A percentile compares a stretch with the other conserved stretches of the same genome.
Evolutionary conservation across 2,888 invertebrate genomes (phyloP).

Genomic region (Lasioglossum lativentre): DNA sequence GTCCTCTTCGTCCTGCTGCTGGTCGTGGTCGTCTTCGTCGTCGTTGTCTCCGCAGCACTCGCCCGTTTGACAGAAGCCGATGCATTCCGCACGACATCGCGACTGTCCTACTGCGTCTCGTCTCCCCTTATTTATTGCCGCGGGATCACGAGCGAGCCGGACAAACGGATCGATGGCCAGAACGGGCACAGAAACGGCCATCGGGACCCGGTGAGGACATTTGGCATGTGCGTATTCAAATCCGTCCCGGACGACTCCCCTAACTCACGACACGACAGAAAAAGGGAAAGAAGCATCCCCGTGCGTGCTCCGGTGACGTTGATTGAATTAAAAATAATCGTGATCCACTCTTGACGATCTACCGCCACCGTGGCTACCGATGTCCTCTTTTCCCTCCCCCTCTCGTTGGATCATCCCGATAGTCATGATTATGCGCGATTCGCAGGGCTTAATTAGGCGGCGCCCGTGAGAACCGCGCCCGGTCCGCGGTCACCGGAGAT

Average conservation of each 20-base stretch:
- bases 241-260: constrained; percentile 72
- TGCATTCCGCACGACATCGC: constrained; percentile 82
- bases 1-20: constrained; percentile 18
- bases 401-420: constrained; percentile 62
- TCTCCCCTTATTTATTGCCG: constrained; percentile 82
- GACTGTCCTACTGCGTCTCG: constrained; percentile 80
- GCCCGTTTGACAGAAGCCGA: constrained; percentile 82
- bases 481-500: constrained; percentile 24
- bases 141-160: constrained; percentile 75
- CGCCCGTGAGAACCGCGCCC: constrained; percentile 59
- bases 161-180: constrained; percentile 75
- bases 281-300: constrained; percentile 51
- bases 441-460: constrained; percentile 63
- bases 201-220: constrained; percentile 67
- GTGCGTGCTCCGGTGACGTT: constrained; percentile 69
- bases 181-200: constrained; percentile 58
- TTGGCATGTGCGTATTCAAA: constrained; percentile 83
- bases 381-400: neutral
- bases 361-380: constrained; percentile 32
- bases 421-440: constrained; percentile 67
- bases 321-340: constrained; percentile 80
- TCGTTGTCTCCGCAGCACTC: constrained; percentile 57
- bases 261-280: constrained; percentile 68
- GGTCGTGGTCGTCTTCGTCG: constrained; percentile 29
- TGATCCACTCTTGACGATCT: constrained; percentile 54